Evolutionary conservation across 2,888 invertebrate genomes (phyloP).

Genomic region (Harpalus rufipes): DNA sequence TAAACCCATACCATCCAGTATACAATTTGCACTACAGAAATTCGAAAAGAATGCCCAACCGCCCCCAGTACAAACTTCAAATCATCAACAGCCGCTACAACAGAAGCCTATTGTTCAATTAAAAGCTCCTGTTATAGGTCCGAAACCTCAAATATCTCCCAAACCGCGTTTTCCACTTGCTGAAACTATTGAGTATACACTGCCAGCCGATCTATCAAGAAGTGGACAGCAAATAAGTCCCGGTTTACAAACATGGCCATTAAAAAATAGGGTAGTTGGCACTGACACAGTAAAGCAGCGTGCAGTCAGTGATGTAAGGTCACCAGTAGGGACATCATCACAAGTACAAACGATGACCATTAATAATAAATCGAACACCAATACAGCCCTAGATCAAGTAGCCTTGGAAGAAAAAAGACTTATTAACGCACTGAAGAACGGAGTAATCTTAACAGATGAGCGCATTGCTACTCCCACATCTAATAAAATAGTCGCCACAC

Average conservation of each 20-base stretch:
- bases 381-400: constrained; percentile 81
- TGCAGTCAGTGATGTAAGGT: constrained; percentile 70
- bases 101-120: constrained; percentile 52
- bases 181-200: constrained; percentile 83
- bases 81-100: constrained; percentile 61
- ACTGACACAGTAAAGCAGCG: constrained; percentile 75
- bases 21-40: constrained; percentile 83
- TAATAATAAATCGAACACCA: constrained; percentile 70
- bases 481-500: constrained; percentile 69
- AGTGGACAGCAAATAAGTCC: constrained; percentile 76
- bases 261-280: constrained; percentile 80
- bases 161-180: constrained; percentile 76
- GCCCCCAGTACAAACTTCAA: constrained; percentile 61
- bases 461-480: constrained; percentile 69
- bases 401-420: constrained; percentile 90
- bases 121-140: constrained; percentile 73
- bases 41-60: constrained; percentile 81
- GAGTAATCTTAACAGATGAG: constrained; percentile 81
- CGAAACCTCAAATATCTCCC: constrained; percentile 77
- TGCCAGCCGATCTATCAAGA: constrained; percentile 82
- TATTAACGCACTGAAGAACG: constrained; percentile 88
- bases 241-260: constrained; percentile 80
- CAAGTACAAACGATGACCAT: constrained; percentile 61
- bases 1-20: constrained; percentile 80
- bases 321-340: constrained; percentile 53